Percentiles rank a stretch among this genome's conserved stretches.
Conservation (phyloP, 2,888 invertebrate genomes). For the Protodeltote pygarga region DNA sequence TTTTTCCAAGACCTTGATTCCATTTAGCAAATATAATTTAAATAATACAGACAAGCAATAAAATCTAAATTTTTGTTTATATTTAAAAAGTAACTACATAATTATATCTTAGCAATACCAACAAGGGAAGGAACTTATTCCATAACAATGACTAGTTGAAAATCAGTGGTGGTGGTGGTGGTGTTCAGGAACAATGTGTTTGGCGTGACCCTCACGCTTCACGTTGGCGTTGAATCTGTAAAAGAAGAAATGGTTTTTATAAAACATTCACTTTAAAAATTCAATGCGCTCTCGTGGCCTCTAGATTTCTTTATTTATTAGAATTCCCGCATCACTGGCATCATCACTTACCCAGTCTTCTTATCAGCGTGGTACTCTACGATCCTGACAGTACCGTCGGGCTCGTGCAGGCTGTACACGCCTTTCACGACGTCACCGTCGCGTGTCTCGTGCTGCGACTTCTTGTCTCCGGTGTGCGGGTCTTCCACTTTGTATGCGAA, state of each 20-base stretch:
- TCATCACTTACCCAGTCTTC: slow-evolving; percentile 54
- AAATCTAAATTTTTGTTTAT: too few relatives aligned
- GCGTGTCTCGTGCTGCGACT: slow-evolving; percentile 79
- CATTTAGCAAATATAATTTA: too few relatives aligned
- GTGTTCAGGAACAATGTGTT: slow-evolving; percentile 48
- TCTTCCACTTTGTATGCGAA: slow-evolving; percentile 80
- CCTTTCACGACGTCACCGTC: slow-evolving; percentile 87
- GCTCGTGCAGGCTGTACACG: slow-evolving; percentile 82
- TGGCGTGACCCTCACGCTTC: slow-evolving; percentile 44
- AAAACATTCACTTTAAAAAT: too few relatives aligned
- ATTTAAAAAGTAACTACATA: too few relatives aligned
- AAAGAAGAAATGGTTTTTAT: slow-evolving; percentile 16
- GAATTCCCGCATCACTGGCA: too few relatives aligned
- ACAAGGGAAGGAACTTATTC: too few relatives aligned
- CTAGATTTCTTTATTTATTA: too few relatives aligned
- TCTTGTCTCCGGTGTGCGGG: slow-evolving; percentile 82
- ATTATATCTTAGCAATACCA: too few relatives aligned
- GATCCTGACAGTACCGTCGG: slow-evolving; percentile 72
- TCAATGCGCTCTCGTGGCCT: too few relatives aligned
- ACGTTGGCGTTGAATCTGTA: slow-evolving; percentile 45
- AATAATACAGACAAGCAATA: too few relatives aligned
- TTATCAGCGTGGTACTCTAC: slow-evolving; percentile 78
- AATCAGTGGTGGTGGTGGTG: slow-evolving; percentile 40
- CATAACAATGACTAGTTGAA: too few relatives aligned
- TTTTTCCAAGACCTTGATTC: too few relatives aligned